Conservation (phyloP, 2,888 invertebrate species). For the Ornithoptera priamus region DNA sequence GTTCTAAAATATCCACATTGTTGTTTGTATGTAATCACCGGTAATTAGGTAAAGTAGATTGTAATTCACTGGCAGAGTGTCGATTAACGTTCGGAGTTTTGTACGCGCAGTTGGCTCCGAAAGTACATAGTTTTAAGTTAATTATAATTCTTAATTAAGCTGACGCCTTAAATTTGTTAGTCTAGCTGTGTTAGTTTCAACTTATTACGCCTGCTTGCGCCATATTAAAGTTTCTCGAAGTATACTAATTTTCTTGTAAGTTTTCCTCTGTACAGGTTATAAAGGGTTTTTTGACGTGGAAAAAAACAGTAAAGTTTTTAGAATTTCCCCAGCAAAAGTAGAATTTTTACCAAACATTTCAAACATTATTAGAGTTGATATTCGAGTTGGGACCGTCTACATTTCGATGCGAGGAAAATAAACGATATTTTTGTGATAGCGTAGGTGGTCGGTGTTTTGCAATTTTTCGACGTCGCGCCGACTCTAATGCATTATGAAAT, state of each 20-base stretch:
- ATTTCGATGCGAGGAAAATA: slow-evolving; percentile 35
- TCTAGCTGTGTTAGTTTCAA: slow-evolving; percentile 4
- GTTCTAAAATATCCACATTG: slow-evolving; percentile 5
- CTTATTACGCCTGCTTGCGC: slow-evolving; percentile 31
- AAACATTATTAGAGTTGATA: slow-evolving; percentile 2
- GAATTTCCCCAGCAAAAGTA: background rate
- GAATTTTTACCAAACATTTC: background rate
- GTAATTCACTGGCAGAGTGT: slow-evolving; percentile 18
- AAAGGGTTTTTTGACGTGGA: background rate
- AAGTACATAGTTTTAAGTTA: slow-evolving; percentile 6
- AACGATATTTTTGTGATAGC: slow-evolving; percentile 58
- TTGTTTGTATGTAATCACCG: background rate
- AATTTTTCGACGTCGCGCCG: slow-evolving; percentile 44
- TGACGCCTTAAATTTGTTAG: slow-evolving; percentile 1
- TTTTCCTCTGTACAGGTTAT: background rate
- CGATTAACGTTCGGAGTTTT: slow-evolving; percentile 9
- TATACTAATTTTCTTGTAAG: slow-evolving; percentile 9
- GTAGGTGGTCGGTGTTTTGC: slow-evolving; percentile 45
- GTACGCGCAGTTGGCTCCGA: slow-evolving; percentile 8
- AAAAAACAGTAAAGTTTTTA: background rate
- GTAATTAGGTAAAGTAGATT: slow-evolving; percentile 21
- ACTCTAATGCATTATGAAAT: slow-evolving; percentile 55
- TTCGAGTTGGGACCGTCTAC: slow-evolving; percentile 21
- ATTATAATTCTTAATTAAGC: slow-evolving; percentile 15
- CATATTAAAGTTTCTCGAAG: slow-evolving; percentile 33